These are phyloP conservation scores for Heliconius sara DNA, from an alignment of 2,888 invertebrate genomes.

Conservation along the genomic window DNA sequence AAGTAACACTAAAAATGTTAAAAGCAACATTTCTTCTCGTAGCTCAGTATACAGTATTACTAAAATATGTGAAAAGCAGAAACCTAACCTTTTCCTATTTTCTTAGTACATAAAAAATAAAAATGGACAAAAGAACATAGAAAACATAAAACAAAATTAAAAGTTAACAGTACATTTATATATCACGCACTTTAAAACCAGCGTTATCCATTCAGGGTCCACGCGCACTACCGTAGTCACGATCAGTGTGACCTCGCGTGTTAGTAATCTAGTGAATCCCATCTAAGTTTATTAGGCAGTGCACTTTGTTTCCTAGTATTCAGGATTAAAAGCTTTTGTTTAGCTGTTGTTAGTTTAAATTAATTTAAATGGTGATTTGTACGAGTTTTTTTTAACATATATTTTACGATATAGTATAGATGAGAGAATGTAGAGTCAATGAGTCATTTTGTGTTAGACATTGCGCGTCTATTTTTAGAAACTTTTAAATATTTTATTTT, in stretches of 20 bases:
- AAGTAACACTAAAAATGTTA: no score
- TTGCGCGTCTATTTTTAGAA: no score
- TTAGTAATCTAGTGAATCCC: constrained; percentile 35
- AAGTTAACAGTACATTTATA: constrained; percentile 13
- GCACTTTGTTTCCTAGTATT: constrained; percentile 25
- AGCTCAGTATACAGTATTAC: no score
- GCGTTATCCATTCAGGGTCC: constrained; percentile 40
- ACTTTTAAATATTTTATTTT: no score
- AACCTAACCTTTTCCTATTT: background rate
- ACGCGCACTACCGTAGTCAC: constrained; percentile 45
- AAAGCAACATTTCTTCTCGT: no score
- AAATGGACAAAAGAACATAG: background rate
- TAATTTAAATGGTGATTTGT: constrained; percentile 3
- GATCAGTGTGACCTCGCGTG: constrained; percentile 42
- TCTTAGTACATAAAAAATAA: background rate
- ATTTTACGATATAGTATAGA: background rate
- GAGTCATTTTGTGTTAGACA: background rate
- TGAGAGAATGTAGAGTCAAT: background rate
- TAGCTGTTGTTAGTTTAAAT: background rate
- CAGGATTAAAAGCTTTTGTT: constrained; percentile 23
- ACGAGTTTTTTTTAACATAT: background rate
- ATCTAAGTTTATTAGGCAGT: constrained; percentile 37
- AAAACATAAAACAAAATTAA: background rate
- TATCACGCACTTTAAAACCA: constrained; percentile 15
- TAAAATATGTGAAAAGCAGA: background rate